A percentile compares a stretch with the other conserved stretches of the same genome.
Conservation (phyloP, 2,888 invertebrate genomes). For the Stramonita haemastoma region DNA sequence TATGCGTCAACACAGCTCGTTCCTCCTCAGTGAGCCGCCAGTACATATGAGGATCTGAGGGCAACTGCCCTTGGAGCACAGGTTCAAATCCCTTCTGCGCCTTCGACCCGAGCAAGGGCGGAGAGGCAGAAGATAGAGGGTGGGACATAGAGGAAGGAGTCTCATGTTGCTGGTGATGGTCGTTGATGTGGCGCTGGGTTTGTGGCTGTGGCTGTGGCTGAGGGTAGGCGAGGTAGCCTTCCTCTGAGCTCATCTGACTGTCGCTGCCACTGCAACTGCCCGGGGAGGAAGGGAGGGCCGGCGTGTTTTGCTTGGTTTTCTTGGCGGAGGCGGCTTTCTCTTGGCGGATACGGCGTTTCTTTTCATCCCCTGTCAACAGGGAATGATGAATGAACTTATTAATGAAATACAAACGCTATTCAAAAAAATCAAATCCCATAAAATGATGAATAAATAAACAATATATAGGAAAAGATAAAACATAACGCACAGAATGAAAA, state of each 20-base stretch:
- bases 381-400: not conserved
- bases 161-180: not conserved
- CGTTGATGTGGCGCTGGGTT: not conserved
- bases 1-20: constrained; percentile 54
- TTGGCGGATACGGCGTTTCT: constrained; percentile 85
- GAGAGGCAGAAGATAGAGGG: not conserved
- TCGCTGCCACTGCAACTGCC: constrained; percentile 21
- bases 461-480: not conserved
- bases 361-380: constrained; percentile 80
- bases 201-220: not conserved
- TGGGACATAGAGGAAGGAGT: not conserved
- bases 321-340: constrained; percentile 80
- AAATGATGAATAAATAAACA: too few relatives aligned
- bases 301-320: constrained; percentile 65
- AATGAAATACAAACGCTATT: not conserved
- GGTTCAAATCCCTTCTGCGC: constrained; percentile 29
- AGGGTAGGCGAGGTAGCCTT: not conserved
- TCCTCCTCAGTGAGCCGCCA: constrained; percentile 57
- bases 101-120: not conserved
- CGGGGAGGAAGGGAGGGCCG: not conserved
- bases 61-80: constrained; percentile 40
- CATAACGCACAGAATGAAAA: not conserved
- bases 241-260: constrained; percentile 35
- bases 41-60: constrained; percentile 57
- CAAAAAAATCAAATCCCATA: too few relatives aligned